Conservation (phyloP, 2,113 vertebrate genomes). For the Ictalurus punctatus region DNA sequence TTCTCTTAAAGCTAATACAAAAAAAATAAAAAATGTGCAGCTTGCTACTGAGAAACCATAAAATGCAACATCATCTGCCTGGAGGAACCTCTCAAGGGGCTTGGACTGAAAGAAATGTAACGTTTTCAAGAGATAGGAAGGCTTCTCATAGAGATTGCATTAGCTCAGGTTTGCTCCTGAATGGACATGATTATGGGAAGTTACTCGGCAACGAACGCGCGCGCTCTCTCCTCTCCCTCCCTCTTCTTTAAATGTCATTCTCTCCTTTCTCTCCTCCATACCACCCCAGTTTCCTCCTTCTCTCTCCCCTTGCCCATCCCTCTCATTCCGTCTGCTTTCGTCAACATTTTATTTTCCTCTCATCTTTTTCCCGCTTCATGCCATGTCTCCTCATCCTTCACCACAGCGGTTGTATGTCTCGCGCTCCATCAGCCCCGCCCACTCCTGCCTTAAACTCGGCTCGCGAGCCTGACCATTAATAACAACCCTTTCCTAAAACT, state of each 20-base stretch:
- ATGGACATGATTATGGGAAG: background rate
- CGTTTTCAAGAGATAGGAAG: background rate
- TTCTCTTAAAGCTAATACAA: background rate
- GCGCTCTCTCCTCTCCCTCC: background rate
- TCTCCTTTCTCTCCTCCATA: conserved; percentile 58
- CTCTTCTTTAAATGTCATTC: conserved; percentile 58
- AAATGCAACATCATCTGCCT: background rate
- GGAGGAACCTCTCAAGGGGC: background rate
- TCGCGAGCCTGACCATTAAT: conserved; percentile 9
- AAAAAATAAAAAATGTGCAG: background rate
- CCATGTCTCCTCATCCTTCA: conserved; percentile 22
- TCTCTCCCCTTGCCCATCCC: conserved; percentile 12
- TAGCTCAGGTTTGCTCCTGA: background rate
- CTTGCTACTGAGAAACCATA: background rate
- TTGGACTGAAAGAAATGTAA: background rate
- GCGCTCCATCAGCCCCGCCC: conserved; percentile 13
- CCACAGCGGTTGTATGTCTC: background rate
- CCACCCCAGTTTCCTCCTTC: conserved; percentile 27
- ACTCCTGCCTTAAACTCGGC: conserved; percentile 8
- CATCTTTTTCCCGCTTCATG: conserved; percentile 59
- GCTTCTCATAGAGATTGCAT: background rate
- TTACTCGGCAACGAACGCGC: background rate
- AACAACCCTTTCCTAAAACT: background rate
- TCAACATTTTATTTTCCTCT: conserved; percentile 67
- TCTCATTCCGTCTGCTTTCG: conserved; percentile 34